A percentile compares a stretch with the other conserved stretches of the same genome.
These are phyloP conservation scores for Agapostemon virescens DNA, from an alignment of 2,888 invertebrate genomes.

Conservation along the genomic window DNA sequence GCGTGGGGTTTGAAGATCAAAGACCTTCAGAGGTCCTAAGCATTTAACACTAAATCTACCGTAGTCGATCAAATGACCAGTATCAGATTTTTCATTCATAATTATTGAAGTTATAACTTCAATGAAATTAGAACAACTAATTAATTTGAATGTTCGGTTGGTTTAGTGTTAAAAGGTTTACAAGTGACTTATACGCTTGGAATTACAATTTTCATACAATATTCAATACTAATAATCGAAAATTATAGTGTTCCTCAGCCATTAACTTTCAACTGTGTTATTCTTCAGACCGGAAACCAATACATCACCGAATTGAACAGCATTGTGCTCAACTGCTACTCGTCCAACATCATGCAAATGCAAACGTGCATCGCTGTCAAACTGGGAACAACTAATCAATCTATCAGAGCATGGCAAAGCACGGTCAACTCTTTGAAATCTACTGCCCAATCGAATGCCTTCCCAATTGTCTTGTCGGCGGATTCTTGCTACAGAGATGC, in stretches of 20 bases:
- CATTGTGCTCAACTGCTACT: constrained; percentile 41
- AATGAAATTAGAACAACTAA: too few relatives aligned
- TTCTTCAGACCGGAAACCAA: constrained; percentile 68
- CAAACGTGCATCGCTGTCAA: constrained; percentile 42
- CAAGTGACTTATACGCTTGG: too few relatives aligned
- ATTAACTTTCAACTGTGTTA: background rate
- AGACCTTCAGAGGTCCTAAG: too few relatives aligned
- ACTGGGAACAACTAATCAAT: constrained; percentile 5
- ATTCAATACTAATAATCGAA: too few relatives aligned
- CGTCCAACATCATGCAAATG: constrained; percentile 28
- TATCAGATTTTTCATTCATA: too few relatives aligned
- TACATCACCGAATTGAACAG: constrained; percentile 48
- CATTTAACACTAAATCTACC: too few relatives aligned
- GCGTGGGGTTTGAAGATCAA: too few relatives aligned
- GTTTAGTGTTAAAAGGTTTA: too few relatives aligned
- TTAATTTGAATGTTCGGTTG: too few relatives aligned
- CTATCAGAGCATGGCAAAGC: constrained; percentile 23
- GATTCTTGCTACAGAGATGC: background rate
- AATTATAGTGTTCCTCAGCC: background rate
- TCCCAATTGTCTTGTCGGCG: background rate
- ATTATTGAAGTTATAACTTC: too few relatives aligned
- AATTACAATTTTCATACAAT: too few relatives aligned
- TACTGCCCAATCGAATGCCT: background rate
- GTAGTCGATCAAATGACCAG: too few relatives aligned
- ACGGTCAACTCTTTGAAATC: background rate